Conservation (phyloP, 2,113 vertebrate species). For the Myotis lucifugus region DNA sequence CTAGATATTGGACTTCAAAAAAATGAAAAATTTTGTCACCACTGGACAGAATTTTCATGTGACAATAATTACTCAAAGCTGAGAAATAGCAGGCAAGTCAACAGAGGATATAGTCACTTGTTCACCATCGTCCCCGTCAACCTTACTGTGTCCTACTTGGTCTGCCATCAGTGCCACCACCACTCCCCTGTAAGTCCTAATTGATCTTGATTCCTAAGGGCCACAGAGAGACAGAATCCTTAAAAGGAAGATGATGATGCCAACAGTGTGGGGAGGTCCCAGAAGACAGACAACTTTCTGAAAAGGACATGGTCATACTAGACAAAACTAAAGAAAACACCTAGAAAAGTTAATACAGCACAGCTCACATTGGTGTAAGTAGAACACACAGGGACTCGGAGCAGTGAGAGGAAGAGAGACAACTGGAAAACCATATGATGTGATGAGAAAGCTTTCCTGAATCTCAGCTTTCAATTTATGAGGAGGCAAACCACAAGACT, state of each 20-base stretch:
- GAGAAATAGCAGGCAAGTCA: background rate
- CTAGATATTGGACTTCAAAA: background rate
- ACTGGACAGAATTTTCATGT: background rate
- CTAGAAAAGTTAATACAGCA: background rate
- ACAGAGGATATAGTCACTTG: background rate
- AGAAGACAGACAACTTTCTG: background rate
- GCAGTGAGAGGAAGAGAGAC: background rate
- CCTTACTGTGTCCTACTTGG: fast-evolving
- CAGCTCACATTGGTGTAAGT: background rate
- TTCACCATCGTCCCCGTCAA: background rate
- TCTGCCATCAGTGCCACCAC: background rate
- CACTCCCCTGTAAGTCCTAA: background rate
- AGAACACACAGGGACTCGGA: background rate
- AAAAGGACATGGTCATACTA: background rate
- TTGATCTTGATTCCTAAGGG: background rate
- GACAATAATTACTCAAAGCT: background rate
- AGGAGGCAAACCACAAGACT: constrained; percentile 43
- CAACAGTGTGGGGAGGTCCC: background rate
- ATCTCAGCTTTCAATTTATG: constrained; percentile 8
- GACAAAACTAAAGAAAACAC: background rate
- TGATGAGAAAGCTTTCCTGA: constrained; percentile 31
- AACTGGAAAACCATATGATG: background rate
- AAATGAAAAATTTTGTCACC: background rate
- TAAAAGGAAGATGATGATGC: background rate
- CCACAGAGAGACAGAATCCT: background rate